Conservation (phyloP, 2,113 vertebrate species). For the Otus sunia region DNA sequence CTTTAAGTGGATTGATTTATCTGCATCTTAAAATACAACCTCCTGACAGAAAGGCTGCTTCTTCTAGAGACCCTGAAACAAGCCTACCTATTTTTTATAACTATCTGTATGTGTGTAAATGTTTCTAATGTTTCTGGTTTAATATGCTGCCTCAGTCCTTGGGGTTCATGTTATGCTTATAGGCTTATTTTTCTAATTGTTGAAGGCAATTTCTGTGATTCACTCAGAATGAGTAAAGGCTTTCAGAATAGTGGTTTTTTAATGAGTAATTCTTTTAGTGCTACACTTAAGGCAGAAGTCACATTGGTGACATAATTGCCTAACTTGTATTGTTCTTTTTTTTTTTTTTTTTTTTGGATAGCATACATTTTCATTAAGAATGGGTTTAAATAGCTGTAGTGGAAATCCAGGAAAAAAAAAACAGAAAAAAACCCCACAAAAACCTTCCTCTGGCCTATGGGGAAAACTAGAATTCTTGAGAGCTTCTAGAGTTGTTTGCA, state of each 20-base stretch:
- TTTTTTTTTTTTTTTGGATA: neutral
- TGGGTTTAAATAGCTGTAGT: neutral
- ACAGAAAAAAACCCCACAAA: fast-evolving
- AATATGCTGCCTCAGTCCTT: neutral
- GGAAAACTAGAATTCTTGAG: neutral
- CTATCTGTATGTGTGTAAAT: neutral
- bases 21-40: neutral
- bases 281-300: neutral
- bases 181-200: neutral
- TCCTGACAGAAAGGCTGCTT: neutral
- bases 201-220: neutral
- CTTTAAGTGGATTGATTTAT: neutral
- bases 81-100: neutral
- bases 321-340: neutral
- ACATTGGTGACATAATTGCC: neutral
- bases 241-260: neutral
- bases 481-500: neutral
- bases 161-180: neutral
- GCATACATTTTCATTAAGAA: neutral
- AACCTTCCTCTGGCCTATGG: neutral
- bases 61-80: neutral
- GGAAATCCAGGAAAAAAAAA: neutral
- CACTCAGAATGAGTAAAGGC: neutral
- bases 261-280: neutral
- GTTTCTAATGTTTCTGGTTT: neutral